Evolutionary conservation across 2,797 vertebrate genomes (phyloP).

Genomic region (Melanogrammus aeglefinus): DNA sequence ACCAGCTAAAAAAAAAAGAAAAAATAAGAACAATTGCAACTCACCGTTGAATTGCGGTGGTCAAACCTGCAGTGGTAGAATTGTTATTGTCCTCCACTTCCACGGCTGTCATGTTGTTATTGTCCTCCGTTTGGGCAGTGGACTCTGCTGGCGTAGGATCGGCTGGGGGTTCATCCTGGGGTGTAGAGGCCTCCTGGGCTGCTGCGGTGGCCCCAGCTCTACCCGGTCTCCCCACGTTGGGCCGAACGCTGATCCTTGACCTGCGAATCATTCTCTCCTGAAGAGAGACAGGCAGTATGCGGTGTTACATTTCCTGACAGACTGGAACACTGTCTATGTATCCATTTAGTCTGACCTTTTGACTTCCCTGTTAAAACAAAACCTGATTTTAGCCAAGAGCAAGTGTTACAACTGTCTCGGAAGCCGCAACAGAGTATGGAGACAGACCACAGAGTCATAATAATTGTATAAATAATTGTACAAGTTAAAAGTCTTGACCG

Average conservation of each 20-base stretch:
- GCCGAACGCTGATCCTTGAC: conserved; percentile 83
- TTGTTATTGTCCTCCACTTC: conserved; percentile 15
- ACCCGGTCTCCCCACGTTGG: conserved; percentile 74
- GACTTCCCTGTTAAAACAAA: too few relatives aligned
- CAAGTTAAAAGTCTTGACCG: too few relatives aligned
- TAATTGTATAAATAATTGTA: too few relatives aligned
- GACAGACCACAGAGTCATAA: too few relatives aligned
- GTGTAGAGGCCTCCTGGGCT: conserved; percentile 51
- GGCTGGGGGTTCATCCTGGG: too few relatives aligned
- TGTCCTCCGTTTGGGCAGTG: conserved; percentile 23
- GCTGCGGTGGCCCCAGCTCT: conserved; percentile 43
- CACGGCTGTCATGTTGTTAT: background rate
- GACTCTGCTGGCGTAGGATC: conserved; percentile 36
- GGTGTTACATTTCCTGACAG: background rate
- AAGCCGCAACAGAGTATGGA: too few relatives aligned
- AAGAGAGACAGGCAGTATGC: background rate
- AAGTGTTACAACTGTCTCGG: too few relatives aligned
- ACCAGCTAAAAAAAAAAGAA: background rate
- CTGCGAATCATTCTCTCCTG: conserved; percentile 82
- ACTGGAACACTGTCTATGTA: background rate
- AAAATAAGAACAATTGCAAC: conserved; percentile 3
- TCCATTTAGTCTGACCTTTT: too few relatives aligned
- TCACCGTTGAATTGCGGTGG: conserved; percentile 46
- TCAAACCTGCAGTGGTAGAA: conserved; percentile 15
- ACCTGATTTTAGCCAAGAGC: too few relatives aligned